phyloP scores from a whole-genome alignment of 1,140 invertebrate genomes.

The Sycophaga agraensis region DNA sequence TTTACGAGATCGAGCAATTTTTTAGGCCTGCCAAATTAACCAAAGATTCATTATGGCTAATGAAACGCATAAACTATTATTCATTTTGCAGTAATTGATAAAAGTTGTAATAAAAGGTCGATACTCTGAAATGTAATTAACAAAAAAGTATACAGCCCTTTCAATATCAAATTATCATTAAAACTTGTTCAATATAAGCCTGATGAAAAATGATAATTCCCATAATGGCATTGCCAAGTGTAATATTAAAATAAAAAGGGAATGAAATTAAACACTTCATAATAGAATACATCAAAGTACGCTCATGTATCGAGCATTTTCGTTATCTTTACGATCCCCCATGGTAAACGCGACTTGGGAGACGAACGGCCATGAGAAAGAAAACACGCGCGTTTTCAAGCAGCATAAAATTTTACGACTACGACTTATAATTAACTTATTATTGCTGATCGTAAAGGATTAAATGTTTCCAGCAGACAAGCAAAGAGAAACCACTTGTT shows the following conservation, averaged over 20 bases:
- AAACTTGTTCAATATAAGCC: not conserved
- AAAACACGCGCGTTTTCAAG: not conserved
- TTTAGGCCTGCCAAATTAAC: no score
- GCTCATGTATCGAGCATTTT: not conserved
- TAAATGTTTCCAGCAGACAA: slow-evolving; percentile 16
- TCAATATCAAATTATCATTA: no score
- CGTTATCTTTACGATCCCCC: slow-evolving; percentile 17
- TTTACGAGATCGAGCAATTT: not conserved
- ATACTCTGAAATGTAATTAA: no score
- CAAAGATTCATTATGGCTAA: no score
- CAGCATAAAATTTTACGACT: slow-evolving; percentile 47
- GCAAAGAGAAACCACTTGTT: slow-evolving; percentile 31
- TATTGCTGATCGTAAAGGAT: slow-evolving; percentile 52
- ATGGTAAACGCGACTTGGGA: not conserved
- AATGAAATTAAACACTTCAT: no score
- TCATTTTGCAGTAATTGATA: no score
- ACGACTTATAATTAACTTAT: slow-evolving; percentile 55
- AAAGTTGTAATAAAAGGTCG: no score
- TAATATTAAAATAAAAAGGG: no score
- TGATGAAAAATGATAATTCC: no score
- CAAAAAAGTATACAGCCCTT: no score
- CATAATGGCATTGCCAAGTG: no score
- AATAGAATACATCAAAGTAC: slow-evolving; percentile 23
- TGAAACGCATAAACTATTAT: no score
- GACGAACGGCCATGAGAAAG: not conserved